phyloP scores from a whole-genome alignment of 2,113 vertebrate genomes.

The Leucoraja erinaceus region DNA sequence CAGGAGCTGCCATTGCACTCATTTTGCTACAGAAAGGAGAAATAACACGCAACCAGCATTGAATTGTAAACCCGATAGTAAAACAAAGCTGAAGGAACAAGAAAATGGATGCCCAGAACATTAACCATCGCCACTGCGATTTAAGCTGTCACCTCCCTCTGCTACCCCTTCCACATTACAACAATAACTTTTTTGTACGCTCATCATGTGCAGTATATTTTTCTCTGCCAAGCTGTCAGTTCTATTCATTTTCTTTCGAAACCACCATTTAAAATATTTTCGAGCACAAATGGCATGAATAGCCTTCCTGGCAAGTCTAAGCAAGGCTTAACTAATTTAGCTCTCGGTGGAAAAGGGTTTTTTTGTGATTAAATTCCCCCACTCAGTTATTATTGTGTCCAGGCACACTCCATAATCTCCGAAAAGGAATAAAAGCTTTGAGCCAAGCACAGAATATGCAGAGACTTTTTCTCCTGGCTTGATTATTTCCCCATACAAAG shows the following conservation, averaged over 20 bases:
- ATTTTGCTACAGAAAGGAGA: background rate
- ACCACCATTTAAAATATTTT: background rate
- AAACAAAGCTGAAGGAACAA: background rate
- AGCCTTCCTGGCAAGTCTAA: background rate
- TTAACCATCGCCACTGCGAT: background rate
- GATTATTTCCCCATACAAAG: background rate
- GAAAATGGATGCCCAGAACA: background rate
- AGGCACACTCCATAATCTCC: background rate
- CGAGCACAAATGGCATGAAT: background rate
- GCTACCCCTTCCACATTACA: background rate
- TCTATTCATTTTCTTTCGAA: conserved; percentile 9
- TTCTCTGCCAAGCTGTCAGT: background rate
- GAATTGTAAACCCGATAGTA: background rate
- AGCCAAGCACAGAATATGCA: background rate
- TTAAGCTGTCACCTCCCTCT: background rate
- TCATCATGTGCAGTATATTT: background rate
- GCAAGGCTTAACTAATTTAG: conserved; percentile 28
- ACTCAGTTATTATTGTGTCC: background rate
- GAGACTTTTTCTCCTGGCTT: conserved; percentile 5
- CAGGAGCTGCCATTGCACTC: background rate
- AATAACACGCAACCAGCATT: background rate
- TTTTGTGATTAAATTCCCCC: background rate
- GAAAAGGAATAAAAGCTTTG: conserved; percentile 15
- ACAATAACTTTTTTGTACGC: background rate
- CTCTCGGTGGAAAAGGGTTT: background rate